Conservation (phyloP, 2,113 vertebrate genomes). For the Cairina moschata region DNA sequence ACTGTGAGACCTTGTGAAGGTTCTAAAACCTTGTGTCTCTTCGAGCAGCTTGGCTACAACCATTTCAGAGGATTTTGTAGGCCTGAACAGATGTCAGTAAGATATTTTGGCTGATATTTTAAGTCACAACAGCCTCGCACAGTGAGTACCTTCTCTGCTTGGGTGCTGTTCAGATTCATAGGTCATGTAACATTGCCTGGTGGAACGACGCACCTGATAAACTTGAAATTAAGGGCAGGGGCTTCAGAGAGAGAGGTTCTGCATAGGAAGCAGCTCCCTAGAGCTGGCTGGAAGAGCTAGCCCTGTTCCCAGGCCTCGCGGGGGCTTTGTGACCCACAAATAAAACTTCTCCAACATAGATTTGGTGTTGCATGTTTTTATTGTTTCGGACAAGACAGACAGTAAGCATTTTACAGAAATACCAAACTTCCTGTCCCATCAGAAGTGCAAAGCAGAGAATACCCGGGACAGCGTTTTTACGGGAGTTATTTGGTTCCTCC, state of each 20-base stretch:
- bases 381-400: background rate
- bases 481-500: slow-evolving; percentile 52
- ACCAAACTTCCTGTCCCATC: background rate
- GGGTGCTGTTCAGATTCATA: background rate
- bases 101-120: background rate
- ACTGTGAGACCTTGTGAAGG: background rate
- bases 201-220: background rate
- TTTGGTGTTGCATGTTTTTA: slow-evolving; percentile 22
- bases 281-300: background rate
- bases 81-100: background rate
- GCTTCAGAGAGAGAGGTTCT: background rate
- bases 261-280: background rate
- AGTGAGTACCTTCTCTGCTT: background rate
- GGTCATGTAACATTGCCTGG: background rate
- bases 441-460: fast-evolving
- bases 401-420: background rate
- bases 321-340: background rate
- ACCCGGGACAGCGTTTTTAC: slow-evolving; percentile 17
- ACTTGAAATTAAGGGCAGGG: background rate
- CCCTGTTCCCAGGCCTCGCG: background rate
- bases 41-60: background rate
- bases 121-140: background rate
- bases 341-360: background rate
- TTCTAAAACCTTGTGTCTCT: background rate
- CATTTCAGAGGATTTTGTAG: background rate